Evolutionary conservation across 2,113 vertebrate genomes (phyloP).

Genomic region (Octodon degus): DNA sequence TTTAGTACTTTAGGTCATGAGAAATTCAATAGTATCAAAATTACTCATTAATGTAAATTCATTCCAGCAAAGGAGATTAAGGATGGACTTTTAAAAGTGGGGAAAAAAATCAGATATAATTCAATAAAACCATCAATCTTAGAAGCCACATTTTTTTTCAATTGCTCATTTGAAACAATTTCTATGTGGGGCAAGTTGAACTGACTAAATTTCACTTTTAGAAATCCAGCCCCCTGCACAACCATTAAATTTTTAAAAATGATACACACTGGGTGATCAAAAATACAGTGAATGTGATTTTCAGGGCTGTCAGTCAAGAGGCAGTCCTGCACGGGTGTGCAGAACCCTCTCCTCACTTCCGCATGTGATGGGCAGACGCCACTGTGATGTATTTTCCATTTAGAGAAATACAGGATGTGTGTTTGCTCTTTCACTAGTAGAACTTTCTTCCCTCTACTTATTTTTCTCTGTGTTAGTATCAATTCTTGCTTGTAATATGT

Average conservation of each 20-base stretch:
- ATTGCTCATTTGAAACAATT: neutral
- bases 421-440: neutral
- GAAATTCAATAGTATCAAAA: neutral
- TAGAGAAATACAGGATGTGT: neutral
- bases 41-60: neutral
- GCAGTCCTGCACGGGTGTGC: neutral
- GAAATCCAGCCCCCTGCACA: neutral
- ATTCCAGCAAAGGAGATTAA: conserved; percentile 13
- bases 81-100: neutral
- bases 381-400: neutral
- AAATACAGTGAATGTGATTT: neutral
- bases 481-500: neutral
- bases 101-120: neutral
- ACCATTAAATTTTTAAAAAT: neutral
- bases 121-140: neutral
- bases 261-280: neutral
- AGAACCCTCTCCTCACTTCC: neutral
- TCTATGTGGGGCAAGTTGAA: neutral
- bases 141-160: neutral
- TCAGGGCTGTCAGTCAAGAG: neutral
- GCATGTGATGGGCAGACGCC: neutral
- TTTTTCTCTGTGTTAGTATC: neutral
- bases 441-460: neutral
- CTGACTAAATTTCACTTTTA: neutral
- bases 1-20: neutral